phyloP scores from a whole-genome alignment of 2,888 invertebrate genomes.

The Nineta flava region DNA sequence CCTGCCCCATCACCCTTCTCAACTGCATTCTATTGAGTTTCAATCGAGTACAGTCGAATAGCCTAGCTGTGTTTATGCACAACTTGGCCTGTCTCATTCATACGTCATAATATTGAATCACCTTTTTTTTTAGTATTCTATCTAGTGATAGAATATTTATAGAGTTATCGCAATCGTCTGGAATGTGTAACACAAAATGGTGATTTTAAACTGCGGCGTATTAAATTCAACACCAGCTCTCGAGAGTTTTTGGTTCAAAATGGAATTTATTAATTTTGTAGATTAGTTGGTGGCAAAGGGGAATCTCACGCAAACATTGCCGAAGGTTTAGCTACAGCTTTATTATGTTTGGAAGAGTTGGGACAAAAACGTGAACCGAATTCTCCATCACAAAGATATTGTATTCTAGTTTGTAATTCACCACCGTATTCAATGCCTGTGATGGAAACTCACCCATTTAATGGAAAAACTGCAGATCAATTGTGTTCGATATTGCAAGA shows the following conservation, averaged over 20 bases:
- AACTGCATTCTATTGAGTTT: too few relatives aligned
- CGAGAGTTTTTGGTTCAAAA: not conserved
- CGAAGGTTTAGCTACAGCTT: slow-evolving; percentile 75
- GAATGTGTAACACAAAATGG: too few relatives aligned
- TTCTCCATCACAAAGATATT: slow-evolving; percentile 48
- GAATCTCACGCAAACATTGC: slow-evolving; percentile 80
- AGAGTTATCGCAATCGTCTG: too few relatives aligned
- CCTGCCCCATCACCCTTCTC: too few relatives aligned
- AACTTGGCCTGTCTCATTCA: too few relatives aligned
- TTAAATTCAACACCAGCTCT: too few relatives aligned
- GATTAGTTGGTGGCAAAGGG: slow-evolving; percentile 76
- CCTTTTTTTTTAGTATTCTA: too few relatives aligned
- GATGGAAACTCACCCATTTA: slow-evolving; percentile 52
- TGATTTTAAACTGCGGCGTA: too few relatives aligned
- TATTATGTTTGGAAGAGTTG: slow-evolving; percentile 81
- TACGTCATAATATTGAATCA: too few relatives aligned
- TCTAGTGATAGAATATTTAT: too few relatives aligned
- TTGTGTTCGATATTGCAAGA: slow-evolving; percentile 64
- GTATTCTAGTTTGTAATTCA: slow-evolving; percentile 77
- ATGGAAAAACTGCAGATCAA: slow-evolving; percentile 70
- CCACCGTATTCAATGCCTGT: slow-evolving; percentile 81
- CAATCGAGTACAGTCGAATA: too few relatives aligned
- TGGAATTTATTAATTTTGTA: slow-evolving; percentile 20
- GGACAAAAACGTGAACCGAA: slow-evolving; percentile 38
- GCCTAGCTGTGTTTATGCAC: too few relatives aligned